These are phyloP conservation scores for Anser brachyrhynchus DNA, from an alignment of 2,113 vertebrate species.

Conservation along the genomic window DNA sequence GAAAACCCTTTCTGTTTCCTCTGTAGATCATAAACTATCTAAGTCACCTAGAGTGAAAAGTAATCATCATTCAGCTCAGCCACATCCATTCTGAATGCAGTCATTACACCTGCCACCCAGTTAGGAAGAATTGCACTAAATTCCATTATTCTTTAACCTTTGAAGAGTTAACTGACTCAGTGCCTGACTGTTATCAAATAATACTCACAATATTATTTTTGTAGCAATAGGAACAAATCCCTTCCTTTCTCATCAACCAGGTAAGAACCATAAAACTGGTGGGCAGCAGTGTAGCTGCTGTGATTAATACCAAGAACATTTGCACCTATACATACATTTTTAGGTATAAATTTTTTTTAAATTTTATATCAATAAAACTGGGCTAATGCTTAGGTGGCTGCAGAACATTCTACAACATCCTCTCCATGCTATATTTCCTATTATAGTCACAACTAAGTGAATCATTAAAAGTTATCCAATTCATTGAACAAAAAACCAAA, in stretches of 20 bases:
- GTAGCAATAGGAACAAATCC: not conserved
- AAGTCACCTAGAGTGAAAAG: not conserved
- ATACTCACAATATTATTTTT: not conserved
- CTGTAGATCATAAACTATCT: not conserved
- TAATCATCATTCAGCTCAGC: conserved; percentile 6
- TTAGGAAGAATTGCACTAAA: conserved; percentile 21
- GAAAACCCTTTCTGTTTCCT: not conserved
- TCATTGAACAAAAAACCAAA: conserved; percentile 35
- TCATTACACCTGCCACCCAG: not conserved
- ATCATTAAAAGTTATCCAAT: conserved; percentile 15
- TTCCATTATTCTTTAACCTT: conserved; percentile 19
- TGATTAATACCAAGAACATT: not conserved
- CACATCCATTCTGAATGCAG: not conserved
- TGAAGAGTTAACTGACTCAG: conserved; percentile 48
- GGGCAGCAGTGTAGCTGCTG: fast-evolving
- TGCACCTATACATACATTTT: not conserved
- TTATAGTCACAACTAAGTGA: not conserved
- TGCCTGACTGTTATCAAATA: conserved; percentile 5
- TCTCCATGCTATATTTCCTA: not conserved
- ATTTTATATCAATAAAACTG: not conserved
- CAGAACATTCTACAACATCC: not conserved
- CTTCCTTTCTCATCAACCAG: not conserved
- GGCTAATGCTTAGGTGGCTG: not conserved
- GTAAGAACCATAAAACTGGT: not conserved
- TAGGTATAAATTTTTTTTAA: not conserved